Conservation (phyloP, 1,140 invertebrate genomes). For the Ceratina australensis region DNA sequence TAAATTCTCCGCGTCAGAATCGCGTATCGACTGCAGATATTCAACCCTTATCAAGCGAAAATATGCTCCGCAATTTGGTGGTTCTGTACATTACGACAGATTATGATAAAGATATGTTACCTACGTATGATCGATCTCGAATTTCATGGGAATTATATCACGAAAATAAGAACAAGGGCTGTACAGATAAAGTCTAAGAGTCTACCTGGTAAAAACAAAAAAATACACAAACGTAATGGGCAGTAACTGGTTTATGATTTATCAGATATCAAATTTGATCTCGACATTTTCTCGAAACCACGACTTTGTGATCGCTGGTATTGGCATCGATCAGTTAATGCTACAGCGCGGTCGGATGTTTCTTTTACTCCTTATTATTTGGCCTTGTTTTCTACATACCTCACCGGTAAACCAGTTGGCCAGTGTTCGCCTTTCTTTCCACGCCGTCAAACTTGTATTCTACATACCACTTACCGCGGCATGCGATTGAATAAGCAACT, state of each 20-base stretch:
- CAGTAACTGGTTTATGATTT: too few relatives aligned
- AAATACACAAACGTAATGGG: too few relatives aligned
- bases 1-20: not conserved
- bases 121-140: too few relatives aligned
- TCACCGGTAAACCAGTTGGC: conserved; percentile 55
- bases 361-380: conserved; percentile 49
- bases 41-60: not conserved
- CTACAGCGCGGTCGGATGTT: conserved; percentile 12
- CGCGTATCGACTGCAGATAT: conserved; percentile 38
- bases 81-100: too few relatives aligned
- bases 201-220: too few relatives aligned
- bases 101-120: too few relatives aligned
- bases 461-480: conserved; percentile 44
- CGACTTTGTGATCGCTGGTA: not conserved
- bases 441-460: conserved; percentile 45
- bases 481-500: conserved; percentile 41
- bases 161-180: too few relatives aligned
- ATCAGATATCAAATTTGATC: not conserved
- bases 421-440: conserved; percentile 50
- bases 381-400: conserved; percentile 51
- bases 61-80: not conserved
- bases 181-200: too few relatives aligned
- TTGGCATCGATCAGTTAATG: conserved; percentile 25
- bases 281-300: not conserved
- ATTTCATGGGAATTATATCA: too few relatives aligned